Percentiles rank a stretch among this genome's conserved stretches.
Evolutionary conservation across 2,113 vertebrate genomes (phyloP).

Genomic region (Rhea pennata): DNA sequence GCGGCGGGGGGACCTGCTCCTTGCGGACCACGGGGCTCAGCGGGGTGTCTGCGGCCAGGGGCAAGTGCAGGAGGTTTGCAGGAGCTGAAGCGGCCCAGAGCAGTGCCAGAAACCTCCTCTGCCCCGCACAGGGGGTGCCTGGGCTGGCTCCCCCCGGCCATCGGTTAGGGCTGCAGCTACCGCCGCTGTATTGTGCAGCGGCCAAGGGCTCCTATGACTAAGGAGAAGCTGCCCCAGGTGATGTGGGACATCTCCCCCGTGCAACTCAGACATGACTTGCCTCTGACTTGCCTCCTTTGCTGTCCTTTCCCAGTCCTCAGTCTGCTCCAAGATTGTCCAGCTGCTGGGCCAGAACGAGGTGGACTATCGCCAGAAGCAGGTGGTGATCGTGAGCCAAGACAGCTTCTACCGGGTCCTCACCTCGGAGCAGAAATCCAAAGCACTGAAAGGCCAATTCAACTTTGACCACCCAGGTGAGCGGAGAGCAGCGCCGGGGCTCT

Average conservation of each 20-base stretch:
- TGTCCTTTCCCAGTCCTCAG: conserved; percentile 84
- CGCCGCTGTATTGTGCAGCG: not conserved
- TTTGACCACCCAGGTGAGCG: conserved; percentile 96
- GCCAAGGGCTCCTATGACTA: not conserved
- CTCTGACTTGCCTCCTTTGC: not conserved
- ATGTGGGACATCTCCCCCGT: not conserved
- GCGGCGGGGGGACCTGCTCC: not conserved
- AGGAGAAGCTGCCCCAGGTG: not conserved
- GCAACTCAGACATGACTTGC: not conserved
- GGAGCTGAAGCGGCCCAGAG: not conserved
- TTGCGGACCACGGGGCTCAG: not conserved
- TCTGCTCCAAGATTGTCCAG: conserved; percentile 96
- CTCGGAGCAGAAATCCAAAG: conserved; percentile 94
- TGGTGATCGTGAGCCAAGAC: conserved; percentile 97
- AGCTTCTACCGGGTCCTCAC: conserved; percentile 97
- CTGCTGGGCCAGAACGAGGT: conserved; percentile 97
- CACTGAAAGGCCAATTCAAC: conserved; percentile 96
- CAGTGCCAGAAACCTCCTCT: not conserved
- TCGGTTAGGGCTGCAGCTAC: not conserved
- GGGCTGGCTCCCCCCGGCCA: not conserved
- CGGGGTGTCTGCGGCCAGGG: not conserved
- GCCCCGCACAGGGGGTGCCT: rapidly evolving
- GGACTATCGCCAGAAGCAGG: conserved; percentile 92
- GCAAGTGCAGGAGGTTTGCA: not conserved
- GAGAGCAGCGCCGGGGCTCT: not conserved